Evolutionary conservation across 2,888 invertebrate genomes (phyloP), one percentile per base, ranked within the genome.

Genomic region (Ennomos erosarius): DNA sequence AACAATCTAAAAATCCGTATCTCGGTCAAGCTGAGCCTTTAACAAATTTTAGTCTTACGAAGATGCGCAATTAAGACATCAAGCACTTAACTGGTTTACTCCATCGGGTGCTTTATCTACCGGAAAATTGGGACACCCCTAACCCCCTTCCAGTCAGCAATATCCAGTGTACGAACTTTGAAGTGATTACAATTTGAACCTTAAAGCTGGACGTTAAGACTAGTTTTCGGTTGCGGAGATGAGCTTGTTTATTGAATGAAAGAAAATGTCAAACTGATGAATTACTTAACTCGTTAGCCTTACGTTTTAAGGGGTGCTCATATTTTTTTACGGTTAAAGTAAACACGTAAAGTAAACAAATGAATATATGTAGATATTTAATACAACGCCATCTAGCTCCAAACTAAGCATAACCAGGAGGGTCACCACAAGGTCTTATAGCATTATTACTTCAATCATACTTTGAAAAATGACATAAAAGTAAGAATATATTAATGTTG

Each of bases 11-110:
- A 55, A 50, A 44, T 39, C 45, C 36, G 39, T 26, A 59, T 40
- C 50, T 42, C 46, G 59, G 59, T 59, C 55, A 59, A 55, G 42
- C 43, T 37, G 39, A 59, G 35, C 40, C 34, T 55, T 45, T 56
- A n/a, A 54, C 45, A 60, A 62, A 56, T 67, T 67, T 59, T 53
- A 47, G 59, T 40, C 49, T 10, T 4, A 10, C 45, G 26, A 48
- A 16, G 53, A 51, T 52, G 48, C 55, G 46, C 55, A 79, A 80
- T 80, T 75, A 80, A 74, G 73, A 71, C 76, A 75, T 76, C 77
- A 78, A 76, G 77, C 68, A 73, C 75, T 79, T 77, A 78, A 76
- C 59, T 71, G 56, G 64, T 75, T 78, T 74, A 73, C 68, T 66
- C 68, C 66, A 74, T 73, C 71, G 73, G 72, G 71, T 71, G 74